Evolutionary conservation across 2,797 vertebrate species (phyloP).

Genomic region (Pseudochromis fuscus): DNA sequence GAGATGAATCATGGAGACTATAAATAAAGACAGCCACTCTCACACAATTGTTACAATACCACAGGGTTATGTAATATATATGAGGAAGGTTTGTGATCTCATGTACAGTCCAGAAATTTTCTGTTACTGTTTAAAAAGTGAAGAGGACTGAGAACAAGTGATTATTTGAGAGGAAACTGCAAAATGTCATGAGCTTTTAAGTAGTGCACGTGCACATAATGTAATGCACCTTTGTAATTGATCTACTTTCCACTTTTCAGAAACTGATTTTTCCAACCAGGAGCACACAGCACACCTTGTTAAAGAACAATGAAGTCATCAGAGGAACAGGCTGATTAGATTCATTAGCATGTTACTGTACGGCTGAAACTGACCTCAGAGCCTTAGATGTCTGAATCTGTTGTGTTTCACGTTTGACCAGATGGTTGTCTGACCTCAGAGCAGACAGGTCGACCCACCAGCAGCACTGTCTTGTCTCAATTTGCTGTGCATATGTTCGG

Average conservation of each 20-base stretch:
- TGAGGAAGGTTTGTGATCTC: neutral
- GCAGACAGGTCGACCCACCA: slow-evolving; percentile 20
- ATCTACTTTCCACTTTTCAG: neutral
- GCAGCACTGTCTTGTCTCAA: slow-evolving; percentile 2
- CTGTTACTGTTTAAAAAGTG: neutral
- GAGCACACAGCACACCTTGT: neutral
- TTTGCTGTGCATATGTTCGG: slow-evolving; percentile 27
- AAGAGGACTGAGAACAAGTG: neutral
- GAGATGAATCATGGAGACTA: slow-evolving; percentile 4
- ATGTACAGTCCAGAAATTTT: neutral
- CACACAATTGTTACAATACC: neutral
- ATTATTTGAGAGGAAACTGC: too few species aligned
- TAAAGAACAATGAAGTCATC: slow-evolving; percentile 9
- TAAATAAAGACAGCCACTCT: neutral
- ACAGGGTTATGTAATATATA: neutral
- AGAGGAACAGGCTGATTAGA: slow-evolving; percentile 56
- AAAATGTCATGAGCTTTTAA: too few species aligned
- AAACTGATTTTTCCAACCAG: neutral
- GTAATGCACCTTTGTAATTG: too few species aligned
- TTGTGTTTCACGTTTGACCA: slow-evolving; percentile 49
- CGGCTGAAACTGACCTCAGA: slow-evolving; percentile 29
- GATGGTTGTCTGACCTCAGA: slow-evolving; percentile 48
- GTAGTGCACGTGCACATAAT: too few species aligned
- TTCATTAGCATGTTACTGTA: slow-evolving; percentile 21
- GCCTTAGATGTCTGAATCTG: slow-evolving; percentile 57